Evolutionary conservation across 2,113 vertebrate genomes (phyloP).

Genomic region (Oceanites oceanicus): DNA sequence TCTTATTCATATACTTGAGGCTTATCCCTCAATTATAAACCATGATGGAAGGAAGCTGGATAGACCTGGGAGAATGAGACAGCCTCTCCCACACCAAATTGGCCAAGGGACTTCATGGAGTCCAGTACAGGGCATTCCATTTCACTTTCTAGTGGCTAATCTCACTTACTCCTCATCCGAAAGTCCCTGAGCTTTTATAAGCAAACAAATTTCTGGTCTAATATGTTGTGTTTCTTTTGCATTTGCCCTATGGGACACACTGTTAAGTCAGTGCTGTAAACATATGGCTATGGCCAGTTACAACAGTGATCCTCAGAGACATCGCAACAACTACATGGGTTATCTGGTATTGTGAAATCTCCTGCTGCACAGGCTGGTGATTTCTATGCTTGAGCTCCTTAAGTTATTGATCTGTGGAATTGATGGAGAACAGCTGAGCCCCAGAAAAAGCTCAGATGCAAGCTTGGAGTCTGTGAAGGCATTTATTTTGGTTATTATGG

Average conservation of each 20-base stretch:
- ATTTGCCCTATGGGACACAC: not conserved
- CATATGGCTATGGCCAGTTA: not conserved
- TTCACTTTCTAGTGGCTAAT: not conserved
- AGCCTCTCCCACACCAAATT: not conserved
- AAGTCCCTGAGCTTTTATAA: not conserved
- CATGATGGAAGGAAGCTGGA: not conserved
- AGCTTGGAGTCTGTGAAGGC: not conserved
- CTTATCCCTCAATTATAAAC: not conserved
- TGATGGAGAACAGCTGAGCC: not conserved
- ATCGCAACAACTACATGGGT: rapidly evolving
- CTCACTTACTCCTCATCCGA: not conserved
- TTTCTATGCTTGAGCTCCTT: not conserved
- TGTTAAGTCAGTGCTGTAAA: not conserved
- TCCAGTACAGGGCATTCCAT: not conserved
- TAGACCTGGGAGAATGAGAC: not conserved
- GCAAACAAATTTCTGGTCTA: not conserved
- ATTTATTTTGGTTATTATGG: not conserved
- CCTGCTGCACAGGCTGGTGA: not conserved
- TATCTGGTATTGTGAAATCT: not conserved
- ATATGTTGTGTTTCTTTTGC: not conserved
- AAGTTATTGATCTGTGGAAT: not conserved
- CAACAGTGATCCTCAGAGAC: not conserved
- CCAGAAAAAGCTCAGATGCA: not conserved
- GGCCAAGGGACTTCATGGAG: not conserved
- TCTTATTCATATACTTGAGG: not conserved